Evolutionary conservation across 2,113 vertebrate genomes (phyloP), one percentile per base, ranked within the genome.

Genomic region (Bagarius yarrelli): DNA sequence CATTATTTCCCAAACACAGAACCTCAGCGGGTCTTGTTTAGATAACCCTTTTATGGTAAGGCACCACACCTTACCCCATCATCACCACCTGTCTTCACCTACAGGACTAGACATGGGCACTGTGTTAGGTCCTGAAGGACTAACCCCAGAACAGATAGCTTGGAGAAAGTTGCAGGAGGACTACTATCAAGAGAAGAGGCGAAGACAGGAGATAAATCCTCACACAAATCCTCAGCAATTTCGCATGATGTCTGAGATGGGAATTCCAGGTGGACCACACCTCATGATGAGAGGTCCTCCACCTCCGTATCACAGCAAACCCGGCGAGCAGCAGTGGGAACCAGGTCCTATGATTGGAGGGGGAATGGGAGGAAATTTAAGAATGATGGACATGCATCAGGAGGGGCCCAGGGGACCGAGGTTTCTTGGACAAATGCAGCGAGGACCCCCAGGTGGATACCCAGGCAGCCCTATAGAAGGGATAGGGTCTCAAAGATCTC

Each of bases 161-260:
- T 99, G 98, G 98, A 94, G 97, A 83, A 98, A 98, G 90, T 81
- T 99, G 83, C 96, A 99, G 90, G 97, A 98, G 50, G 98, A 99
- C 76, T 99, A 97, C 85, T 99, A 99, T 0, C 95, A 96, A 78
- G 98, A 99, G 82, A 99, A 99, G 86, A 92, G 96, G 27, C 92
- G 97, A 30, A 96, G 96, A 50, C 96, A 99, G 83, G 97, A 99
- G 63, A 94, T 99, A 75, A 92, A 95, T 92, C 52, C 93, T 83
- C 87, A 91, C 90, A 83, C 94, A 87, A 95, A 59, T 88, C 93
- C 90, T 72, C 98, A 93, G 93, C 0, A 96, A 89, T 96, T 97
- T 82, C 93, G 97, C 89, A 94, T 98, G 93, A 94, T 96, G 83
- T 87, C 90, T 0, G 94, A 96, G 86, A 93, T 94, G 23, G 91